phyloP scores from a whole-genome alignment of 1,140 invertebrate genomes.

The Hypothenemus hampei region DNA sequence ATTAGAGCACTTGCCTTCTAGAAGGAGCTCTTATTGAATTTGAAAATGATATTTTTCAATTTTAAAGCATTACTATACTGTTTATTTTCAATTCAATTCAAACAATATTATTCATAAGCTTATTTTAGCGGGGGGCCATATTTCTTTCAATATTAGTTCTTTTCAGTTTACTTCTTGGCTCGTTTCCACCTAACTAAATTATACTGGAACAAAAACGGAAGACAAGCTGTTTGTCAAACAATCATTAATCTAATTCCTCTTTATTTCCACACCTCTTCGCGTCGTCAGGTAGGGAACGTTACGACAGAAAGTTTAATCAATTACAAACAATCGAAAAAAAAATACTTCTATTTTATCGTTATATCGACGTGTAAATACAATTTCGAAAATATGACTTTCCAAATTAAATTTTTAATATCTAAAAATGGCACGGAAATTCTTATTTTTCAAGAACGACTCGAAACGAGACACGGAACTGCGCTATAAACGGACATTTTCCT shows the following conservation, averaged over 20 bases:
- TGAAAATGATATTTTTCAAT: slow-evolving; percentile 22
- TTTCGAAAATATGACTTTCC: too few species aligned
- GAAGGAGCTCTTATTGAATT: slow-evolving; percentile 19
- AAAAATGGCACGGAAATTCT: too few species aligned
- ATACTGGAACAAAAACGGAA: slow-evolving; percentile 19
- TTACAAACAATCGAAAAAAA: slow-evolving; percentile 3
- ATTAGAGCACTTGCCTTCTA: slow-evolving; percentile 16
- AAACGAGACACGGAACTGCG: not conserved
- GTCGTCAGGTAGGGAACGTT: not conserved
- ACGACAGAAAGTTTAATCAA: slow-evolving; percentile 6
- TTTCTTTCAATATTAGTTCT: too few species aligned
- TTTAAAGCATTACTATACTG: too few species aligned
- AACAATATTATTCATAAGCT: too few species aligned
- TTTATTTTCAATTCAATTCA: too few species aligned
- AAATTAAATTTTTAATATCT: too few species aligned
- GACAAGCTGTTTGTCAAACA: slow-evolving; percentile 17
- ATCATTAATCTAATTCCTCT: slow-evolving; percentile 19
- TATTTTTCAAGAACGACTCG: too few species aligned
- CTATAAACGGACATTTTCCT: not conserved
- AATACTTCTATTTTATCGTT: too few species aligned
- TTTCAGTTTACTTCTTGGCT: slow-evolving; percentile 15
- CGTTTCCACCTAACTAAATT: slow-evolving; percentile 10
- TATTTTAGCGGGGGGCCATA: too few species aligned
- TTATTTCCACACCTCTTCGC: slow-evolving; percentile 16
- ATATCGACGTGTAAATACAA: too few species aligned